Percentiles rank a stretch among this genome's conserved stretches.
Conservation (phyloP, 2,888 invertebrate genomes). For the Alcis repandata region DNA sequence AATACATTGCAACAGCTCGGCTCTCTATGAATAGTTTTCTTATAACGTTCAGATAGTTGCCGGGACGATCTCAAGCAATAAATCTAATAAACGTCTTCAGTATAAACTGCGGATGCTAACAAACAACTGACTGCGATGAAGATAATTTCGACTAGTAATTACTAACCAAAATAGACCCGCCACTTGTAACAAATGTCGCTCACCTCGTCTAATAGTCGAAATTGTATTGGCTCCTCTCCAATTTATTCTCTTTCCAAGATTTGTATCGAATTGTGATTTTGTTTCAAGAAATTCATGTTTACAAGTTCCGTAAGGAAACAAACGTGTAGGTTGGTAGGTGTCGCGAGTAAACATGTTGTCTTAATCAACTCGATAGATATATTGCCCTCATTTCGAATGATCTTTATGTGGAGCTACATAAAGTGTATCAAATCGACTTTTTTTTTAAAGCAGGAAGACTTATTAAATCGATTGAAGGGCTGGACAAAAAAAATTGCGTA, state of each 20-base stretch:
- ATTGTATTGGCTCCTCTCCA: constrained; percentile 76
- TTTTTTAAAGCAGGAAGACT: neutral
- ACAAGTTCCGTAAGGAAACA: constrained; percentile 44
- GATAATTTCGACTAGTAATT: constrained; percentile 57
- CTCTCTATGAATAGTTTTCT: neutral
- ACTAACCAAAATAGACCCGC: constrained; percentile 73
- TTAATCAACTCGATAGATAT: neutral
- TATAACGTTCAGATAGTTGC: neutral
- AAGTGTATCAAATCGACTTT: neutral
- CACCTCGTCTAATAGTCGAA: constrained; percentile 74
- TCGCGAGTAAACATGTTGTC: constrained; percentile 36
- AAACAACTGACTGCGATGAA: constrained; percentile 40
- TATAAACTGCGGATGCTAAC: constrained; percentile 7
- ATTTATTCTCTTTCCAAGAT: constrained; percentile 68
- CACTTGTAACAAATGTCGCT: constrained; percentile 76
- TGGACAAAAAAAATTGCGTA: neutral
- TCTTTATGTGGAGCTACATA: neutral
- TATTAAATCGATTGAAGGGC: too few relatives aligned
- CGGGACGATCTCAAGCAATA: too few relatives aligned
- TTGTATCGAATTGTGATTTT: constrained; percentile 50
- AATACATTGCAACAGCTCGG: neutral
- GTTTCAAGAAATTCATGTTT: constrained; percentile 62
- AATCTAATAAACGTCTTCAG: neutral
- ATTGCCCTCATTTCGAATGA: constrained; percentile 3
- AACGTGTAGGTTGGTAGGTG: constrained; percentile 11